phyloP scores from a whole-genome alignment of 1,140 invertebrate genomes.

The Octopus bimaculoides region DNA sequence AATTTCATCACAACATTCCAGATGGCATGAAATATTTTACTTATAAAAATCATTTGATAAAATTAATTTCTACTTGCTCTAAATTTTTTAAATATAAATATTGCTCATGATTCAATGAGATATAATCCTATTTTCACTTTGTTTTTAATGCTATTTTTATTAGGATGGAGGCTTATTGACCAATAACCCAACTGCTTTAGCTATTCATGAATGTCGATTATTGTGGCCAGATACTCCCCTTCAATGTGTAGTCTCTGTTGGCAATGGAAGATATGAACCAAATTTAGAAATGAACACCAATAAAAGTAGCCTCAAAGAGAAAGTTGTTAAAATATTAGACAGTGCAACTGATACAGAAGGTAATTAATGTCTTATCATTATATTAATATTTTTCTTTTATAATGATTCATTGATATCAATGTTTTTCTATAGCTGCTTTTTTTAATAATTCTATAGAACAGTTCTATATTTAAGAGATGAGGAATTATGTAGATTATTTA shows the following conservation, averaged over 20 bases:
- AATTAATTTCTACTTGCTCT: no score
- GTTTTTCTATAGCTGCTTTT: not conserved
- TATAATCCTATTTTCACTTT: no score
- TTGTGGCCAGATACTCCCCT: slow-evolving; percentile 79
- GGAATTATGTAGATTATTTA: no score
- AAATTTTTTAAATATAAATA: no score
- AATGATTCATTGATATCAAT: not conserved
- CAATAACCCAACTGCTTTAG: slow-evolving; percentile 89
- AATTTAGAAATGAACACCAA: slow-evolving; percentile 25
- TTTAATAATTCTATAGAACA: not conserved
- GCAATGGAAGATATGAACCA: slow-evolving; percentile 70
- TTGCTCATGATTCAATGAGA: no score
- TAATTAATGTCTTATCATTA: slow-evolving; percentile 45
- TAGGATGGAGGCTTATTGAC: slow-evolving; percentile 82
- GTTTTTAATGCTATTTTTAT: slow-evolving; percentile 7
- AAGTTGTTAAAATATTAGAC: slow-evolving; percentile 81
- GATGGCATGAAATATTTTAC: no score
- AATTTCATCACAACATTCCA: no score
- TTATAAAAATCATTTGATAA: no score
- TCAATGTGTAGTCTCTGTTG: slow-evolving; percentile 85
- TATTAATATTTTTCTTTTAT: not conserved
- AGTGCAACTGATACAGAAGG: slow-evolving; percentile 89
- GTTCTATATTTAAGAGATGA: no score
- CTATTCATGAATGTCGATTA: slow-evolving; percentile 74
- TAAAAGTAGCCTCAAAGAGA: slow-evolving; percentile 66